Base-by-base conservation (phyloP, 1,140 invertebrate genomes). In the Drosophila pallidifrons region DNA sequence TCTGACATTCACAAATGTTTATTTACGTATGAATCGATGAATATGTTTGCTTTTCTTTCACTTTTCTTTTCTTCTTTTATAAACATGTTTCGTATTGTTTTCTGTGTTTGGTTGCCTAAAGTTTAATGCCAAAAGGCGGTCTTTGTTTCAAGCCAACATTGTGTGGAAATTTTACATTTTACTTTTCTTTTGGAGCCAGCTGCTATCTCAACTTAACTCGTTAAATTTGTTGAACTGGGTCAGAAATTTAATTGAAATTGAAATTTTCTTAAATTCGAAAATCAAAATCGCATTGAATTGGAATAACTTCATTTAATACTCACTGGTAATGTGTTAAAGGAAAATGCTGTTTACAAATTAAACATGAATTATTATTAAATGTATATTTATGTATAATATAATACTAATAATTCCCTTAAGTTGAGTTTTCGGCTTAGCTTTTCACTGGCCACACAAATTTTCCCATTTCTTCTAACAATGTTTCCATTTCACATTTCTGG, bases 1-100 rank as follows among this genome's bases (percentile, higher is more conserved):
- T 54, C 41, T 54, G 41, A 2, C 54, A 76, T 76, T 72, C 72
- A 66, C 74, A 76, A 66, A 61, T 64, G 55, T 59, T 58, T 69
- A 49, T 54, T 74, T 74, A 55, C 65, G 64, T 68, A 61, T 72
- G 68, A 60, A 72, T 75, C 43, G 71, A 75, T 75, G 66, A 69
- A 70, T 59, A 38, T 72, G n/a, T 54, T 59, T 69, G 45, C 32
- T 52, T 72, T 60, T 59, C 7, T 55, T 47, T 66, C 38, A 38
- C 35, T 63, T 57, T 28, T 46, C 13, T 54, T 47, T 68, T 20
- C 45, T 55, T 35, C 47, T 32, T 52, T 54, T 41, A 49, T 32
- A 57, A 35, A 15, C 15, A 38, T 38, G 11, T 38, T 15, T 46
- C 13, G 3, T 16, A 38, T 35, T 35, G 28, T 52, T 32, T 11